Evolutionary conservation across 2,797 vertebrate species (phyloP).

Genomic region (Prionace glauca): DNA sequence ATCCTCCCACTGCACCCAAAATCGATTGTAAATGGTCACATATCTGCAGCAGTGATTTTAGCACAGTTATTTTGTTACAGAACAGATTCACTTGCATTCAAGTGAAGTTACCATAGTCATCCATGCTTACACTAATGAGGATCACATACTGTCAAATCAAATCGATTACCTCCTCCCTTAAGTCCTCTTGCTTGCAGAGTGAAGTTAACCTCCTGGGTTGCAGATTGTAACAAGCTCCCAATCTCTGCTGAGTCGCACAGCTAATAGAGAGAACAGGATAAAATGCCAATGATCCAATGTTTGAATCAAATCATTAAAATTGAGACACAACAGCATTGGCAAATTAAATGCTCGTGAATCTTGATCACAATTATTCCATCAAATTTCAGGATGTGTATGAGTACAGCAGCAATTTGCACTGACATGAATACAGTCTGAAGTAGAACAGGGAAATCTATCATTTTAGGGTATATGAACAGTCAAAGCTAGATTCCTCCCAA

Average conservation of each 20-base stretch:
- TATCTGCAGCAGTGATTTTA: background rate
- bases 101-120: background rate
- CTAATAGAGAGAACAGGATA: slow-evolving; percentile 53
- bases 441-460: background rate
- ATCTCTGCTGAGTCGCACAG: slow-evolving; percentile 68
- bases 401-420: background rate
- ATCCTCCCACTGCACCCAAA: background rate
- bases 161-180: slow-evolving; percentile 80
- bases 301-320: slow-evolving; percentile 10
- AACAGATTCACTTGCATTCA: background rate
- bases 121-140: background rate
- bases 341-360: background rate
- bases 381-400: background rate
- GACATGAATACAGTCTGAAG: background rate
- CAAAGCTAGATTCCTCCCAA: background rate
- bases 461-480: background rate
- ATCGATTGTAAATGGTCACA: background rate
- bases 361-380: background rate
- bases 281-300: background rate
- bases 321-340: background rate
- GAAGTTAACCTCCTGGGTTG: slow-evolving; percentile 68
- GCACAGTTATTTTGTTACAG: background rate
- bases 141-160: background rate
- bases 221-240: slow-evolving; percentile 61
- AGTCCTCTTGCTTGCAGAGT: slow-evolving; percentile 79